Evolutionary conservation across 1,140 invertebrate genomes (phyloP), one percentile per base, ranked within the genome.

Genomic region (Philotrypesis tridentata): DNA sequence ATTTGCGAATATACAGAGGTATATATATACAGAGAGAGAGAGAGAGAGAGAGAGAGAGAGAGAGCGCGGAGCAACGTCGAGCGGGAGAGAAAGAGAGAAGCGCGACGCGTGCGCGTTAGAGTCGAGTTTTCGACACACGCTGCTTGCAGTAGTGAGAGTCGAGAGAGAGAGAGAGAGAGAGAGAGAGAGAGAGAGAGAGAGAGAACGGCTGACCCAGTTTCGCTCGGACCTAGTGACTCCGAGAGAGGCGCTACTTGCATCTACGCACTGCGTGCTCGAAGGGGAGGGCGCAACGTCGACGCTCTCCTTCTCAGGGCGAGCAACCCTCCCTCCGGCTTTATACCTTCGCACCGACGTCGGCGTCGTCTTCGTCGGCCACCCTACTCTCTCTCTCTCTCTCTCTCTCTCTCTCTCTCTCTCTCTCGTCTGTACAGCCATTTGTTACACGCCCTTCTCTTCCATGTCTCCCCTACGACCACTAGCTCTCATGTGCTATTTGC

Each of bases 241-340:
- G 29, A 82, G 65, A 40, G 37, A 63, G 74, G 27, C 61, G 61
- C 23, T 25, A 29, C 23, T 65, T 4, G 61, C 11, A 27, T 87
- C 85, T 87, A 87, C 84, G 85, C 84, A 88, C 79, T 87, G 87
- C 86, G 85, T 88, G 85, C 84, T 84, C 79, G 80, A 55, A 6
- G 21, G 37, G 21, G 65, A 67, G 65, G 61, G 75, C 61, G 65
- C 40, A 7, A 14, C 65, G 9, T 17, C 7, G 0, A 14, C 23
- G 7, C 25, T 65, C 23, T 29, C 23, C 11, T 14, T 11, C 23
- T 27, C 61, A 25, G 23, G 14, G 27, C 9, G 23, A 8, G 55
- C 61, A 65, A 7, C 61, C 21, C 17, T n/a, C 31, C n/a, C n/a
- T n/a, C n/a, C n/a, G n/a, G n/a, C n/a, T n/a, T n/a, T n/a, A n/a